Evolutionary conservation across 1,140 invertebrate genomes (phyloP), one percentile per base, ranked within the genome.

Genomic region (Dryas iulia): DNA sequence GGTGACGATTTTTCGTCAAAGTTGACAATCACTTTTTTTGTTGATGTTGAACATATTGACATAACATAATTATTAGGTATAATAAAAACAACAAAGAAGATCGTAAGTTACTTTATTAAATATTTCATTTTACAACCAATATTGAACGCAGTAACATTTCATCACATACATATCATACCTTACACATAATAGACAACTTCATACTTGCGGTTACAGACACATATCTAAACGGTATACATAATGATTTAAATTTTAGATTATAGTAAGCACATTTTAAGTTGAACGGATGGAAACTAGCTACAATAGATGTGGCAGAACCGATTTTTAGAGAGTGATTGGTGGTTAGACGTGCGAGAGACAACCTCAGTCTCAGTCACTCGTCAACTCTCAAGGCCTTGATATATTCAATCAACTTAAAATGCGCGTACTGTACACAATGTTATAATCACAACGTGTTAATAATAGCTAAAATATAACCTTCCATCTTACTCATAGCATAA

Each of bases 91-190:
- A 59, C 68, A 71, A 23, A 53, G 28, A 65, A 71, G 62, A 75
- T 76, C 78, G 79, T 81, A 72, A 79, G 83, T 88, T 91, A 89
- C 87, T 91, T 91, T 91, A 91, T 91, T 89, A 86, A 87, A 89
- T 88, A 91, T 86, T 89, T 86, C 76, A 89, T 82, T 89, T 88
- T 88, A 90, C 85, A 91, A 89, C 83, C 88, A 84, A 82, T 86
- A 85, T 82, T 79, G 83, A 84, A 89, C 83, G 84, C 78, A 86
- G 84, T 89, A 91, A 89, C 85, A 82, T 89, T 84, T 87, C 81
- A 87, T 91, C 83, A 88, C 85, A 84, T 84, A 83, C 39, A 84
- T 84, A 83, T 86, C 69, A 73, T 84, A 87, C 80, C 81, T 73
- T 87, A 89, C 80, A 86, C 76, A 81, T 78, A 76, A 81, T 80